Conservation (phyloP, 1,140 invertebrate genomes). For the Drosophila insularis region DNA sequence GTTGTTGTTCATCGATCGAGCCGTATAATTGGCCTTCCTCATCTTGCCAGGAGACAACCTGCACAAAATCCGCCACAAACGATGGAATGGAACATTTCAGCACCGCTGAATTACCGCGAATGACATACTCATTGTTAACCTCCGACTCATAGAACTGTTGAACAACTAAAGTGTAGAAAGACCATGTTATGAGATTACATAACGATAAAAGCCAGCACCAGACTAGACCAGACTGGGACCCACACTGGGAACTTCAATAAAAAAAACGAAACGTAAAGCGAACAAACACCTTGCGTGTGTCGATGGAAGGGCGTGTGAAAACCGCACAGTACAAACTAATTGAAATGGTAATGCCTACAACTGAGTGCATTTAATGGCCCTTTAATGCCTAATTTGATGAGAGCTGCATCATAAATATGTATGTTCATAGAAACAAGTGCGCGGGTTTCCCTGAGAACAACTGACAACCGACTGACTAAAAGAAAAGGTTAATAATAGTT, state of each 20-base stretch:
- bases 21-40: conserved; percentile 84
- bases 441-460: conserved; percentile 59
- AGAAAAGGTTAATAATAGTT: conserved; percentile 62
- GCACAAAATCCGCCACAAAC: conserved; percentile 88
- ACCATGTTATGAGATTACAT: conserved; percentile 40
- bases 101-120: conserved; percentile 87
- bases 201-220: conserved; percentile 15
- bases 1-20: conserved; percentile 71
- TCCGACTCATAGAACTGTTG: conserved; percentile 92
- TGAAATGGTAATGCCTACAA: conserved; percentile 49
- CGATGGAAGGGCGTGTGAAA: conserved; percentile 51
- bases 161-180: conserved; percentile 83
- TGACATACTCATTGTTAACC: conserved; percentile 89
- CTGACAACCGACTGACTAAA: conserved; percentile 17
- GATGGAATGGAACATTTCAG: conserved; percentile 88
- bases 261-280: conserved; percentile 3
- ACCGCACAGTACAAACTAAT: conserved; percentile 55
- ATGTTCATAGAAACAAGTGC: not conserved
- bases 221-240: too few species aligned
- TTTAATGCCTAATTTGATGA: conserved; percentile 53
- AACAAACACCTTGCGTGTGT: conserved; percentile 56
- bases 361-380: conserved; percentile 54
- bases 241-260: not conserved
- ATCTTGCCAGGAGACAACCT: conserved; percentile 86
- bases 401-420: conserved; percentile 15